Evolutionary conservation across 2,113 vertebrate genomes (phyloP).

Genomic region (Serinus canaria): DNA sequence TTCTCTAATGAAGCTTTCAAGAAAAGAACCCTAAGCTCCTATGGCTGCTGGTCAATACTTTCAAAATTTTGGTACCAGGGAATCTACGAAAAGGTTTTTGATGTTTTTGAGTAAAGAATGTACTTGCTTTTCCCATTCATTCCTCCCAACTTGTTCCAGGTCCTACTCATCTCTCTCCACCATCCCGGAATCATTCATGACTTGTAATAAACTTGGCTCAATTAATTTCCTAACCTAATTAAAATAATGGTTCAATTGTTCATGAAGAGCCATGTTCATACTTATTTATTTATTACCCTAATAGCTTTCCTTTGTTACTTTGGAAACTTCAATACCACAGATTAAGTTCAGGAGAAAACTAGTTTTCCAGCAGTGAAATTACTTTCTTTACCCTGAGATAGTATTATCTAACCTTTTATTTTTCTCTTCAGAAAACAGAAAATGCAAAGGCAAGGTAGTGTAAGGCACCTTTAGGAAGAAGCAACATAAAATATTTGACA

Average conservation of each 20-base stretch:
- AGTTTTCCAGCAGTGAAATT: not conserved
- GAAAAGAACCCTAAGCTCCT: not conserved
- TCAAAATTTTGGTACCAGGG: not conserved
- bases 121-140: not conserved
- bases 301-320: not conserved
- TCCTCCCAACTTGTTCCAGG: not conserved
- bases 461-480: not conserved
- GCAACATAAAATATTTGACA: not conserved
- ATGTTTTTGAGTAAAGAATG: not conserved
- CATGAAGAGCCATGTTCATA: not conserved
- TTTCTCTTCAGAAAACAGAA: not conserved
- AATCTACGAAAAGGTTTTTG: fast-evolving
- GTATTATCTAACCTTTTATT: not conserved
- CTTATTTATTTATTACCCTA: not conserved
- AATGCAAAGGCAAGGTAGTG: not conserved
- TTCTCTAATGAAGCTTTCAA: not conserved
- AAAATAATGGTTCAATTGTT: not conserved
- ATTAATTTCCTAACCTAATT: not conserved
- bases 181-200: not conserved
- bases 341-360: not conserved
- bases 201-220: not conserved
- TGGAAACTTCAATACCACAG: not conserved
- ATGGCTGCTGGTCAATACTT: not conserved
- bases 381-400: not conserved
- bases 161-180: not conserved